Evolutionary conservation across 2,888 invertebrate species (phyloP).

Genomic region (Andrena hattorfiana): DNA sequence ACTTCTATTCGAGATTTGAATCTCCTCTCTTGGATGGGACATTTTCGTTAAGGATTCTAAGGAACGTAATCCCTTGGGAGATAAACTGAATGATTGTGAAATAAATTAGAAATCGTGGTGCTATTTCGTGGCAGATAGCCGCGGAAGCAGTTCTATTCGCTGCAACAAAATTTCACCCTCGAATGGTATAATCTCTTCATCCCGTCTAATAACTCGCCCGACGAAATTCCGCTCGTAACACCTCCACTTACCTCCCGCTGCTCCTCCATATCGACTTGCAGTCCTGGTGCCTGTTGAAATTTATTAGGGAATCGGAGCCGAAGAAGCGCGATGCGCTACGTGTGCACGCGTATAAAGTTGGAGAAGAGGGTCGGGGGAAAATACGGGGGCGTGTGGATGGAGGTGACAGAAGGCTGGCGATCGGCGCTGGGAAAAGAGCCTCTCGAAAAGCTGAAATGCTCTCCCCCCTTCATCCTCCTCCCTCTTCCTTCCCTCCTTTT

Average conservation of each 20-base stretch:
- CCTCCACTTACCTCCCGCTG: not conserved
- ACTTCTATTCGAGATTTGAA: no score
- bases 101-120: not conserved
- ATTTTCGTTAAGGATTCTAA: not conserved
- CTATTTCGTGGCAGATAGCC: not conserved
- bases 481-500: not conserved
- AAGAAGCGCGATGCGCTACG: constrained; percentile 27
- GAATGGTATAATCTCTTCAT: not conserved
- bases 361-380: constrained; percentile 15
- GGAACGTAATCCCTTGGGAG: not conserved
- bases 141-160: not conserved
- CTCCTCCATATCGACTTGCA: constrained; percentile 3
- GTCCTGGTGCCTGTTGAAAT: constrained; percentile 4
- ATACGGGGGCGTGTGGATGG: constrained; percentile 29
- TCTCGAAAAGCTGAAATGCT: constrained; percentile 24
- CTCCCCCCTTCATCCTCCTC: not conserved
- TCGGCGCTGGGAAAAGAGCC: constrained; percentile 25
- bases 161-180: not conserved
- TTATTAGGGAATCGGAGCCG: constrained; percentile 24
- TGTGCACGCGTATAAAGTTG: constrained; percentile 35
- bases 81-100: not conserved
- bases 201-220: constrained; percentile 1
- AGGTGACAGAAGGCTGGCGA: constrained; percentile 24
- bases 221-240: constrained; percentile 4
- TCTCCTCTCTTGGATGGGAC: not conserved